These are phyloP conservation scores for Meteorus sp. DNA, from an alignment of 1,140 invertebrate genomes.

Conservation along the genomic window DNA sequence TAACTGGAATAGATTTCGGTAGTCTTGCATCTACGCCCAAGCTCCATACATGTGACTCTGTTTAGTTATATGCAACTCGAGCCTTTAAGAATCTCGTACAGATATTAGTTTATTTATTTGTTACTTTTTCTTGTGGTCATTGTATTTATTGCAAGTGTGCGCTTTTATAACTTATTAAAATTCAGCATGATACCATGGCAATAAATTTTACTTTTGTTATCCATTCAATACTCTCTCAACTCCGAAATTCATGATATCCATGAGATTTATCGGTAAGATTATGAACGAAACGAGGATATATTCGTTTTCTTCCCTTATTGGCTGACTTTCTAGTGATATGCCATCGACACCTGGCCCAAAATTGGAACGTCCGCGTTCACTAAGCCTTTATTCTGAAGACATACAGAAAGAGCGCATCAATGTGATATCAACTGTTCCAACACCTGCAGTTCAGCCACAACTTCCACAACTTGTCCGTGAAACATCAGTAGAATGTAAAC, in stretches of 20 bases:
- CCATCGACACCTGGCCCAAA: constrained; percentile 41
- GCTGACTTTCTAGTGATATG: constrained; percentile 32
- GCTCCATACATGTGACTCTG: too few species aligned
- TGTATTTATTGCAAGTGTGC: too few species aligned
- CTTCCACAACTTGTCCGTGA: constrained; percentile 16
- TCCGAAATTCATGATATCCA: not conserved
- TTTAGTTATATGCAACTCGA: too few species aligned
- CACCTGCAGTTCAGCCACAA: constrained; percentile 40
- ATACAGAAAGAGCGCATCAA: constrained; percentile 42
- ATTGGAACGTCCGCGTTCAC: constrained; percentile 58
- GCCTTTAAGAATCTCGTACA: too few species aligned
- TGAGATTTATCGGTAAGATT: not conserved
- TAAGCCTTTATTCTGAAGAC: constrained; percentile 56
- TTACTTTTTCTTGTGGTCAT: too few species aligned
- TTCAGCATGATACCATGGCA: too few species aligned
- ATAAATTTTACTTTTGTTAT: too few species aligned
- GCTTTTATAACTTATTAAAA: too few species aligned
- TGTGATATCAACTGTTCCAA: constrained; percentile 48
- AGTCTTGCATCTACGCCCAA: too few species aligned
- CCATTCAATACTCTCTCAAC: too few species aligned
- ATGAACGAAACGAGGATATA: not conserved
- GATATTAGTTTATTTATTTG: too few species aligned
- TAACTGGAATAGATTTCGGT: too few species aligned
- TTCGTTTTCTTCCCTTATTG: not conserved
- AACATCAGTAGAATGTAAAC: not conserved